Conservation (phyloP, 2,797 vertebrate species). For the Sebastes baramenuke region DNA sequence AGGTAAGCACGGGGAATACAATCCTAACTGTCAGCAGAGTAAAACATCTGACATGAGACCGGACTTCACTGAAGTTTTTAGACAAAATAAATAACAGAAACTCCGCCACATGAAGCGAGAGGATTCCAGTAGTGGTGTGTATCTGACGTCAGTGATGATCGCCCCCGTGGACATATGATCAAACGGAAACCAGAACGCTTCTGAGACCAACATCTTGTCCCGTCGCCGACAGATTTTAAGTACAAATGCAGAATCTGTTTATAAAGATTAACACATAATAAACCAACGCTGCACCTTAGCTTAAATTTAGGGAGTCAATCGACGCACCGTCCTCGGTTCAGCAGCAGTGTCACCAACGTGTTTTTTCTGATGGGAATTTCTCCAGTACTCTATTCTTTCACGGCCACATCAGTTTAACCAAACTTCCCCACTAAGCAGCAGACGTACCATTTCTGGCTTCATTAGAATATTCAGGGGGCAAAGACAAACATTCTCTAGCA, state of each 20-base stretch:
- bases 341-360: not conserved
- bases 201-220: not conserved
- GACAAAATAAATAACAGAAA: not conserved
- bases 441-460: not conserved
- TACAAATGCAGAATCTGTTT: not conserved
- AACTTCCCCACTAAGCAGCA: not conserved
- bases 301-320: not conserved
- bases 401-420: not conserved
- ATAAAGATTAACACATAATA: not conserved
- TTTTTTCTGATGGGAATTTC: not conserved
- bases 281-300: not conserved
- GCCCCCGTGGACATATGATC: too few relatives aligned
- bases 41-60: not conserved
- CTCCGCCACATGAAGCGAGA: not conserved
- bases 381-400: conserved; percentile 2
- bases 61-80: not conserved
- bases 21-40: not conserved
- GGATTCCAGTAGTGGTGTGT: not conserved
- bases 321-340: not conserved
- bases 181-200: not conserved
- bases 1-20: not conserved
- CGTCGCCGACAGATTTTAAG: too few relatives aligned
- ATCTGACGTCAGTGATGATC: conserved; percentile 9
- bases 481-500: conserved; percentile 2
- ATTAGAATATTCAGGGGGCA: not conserved